These are phyloP conservation scores for Dryocosmus kuriphilus DNA, from an alignment of 2,888 invertebrate genomes.

Conservation along the genomic window DNA sequence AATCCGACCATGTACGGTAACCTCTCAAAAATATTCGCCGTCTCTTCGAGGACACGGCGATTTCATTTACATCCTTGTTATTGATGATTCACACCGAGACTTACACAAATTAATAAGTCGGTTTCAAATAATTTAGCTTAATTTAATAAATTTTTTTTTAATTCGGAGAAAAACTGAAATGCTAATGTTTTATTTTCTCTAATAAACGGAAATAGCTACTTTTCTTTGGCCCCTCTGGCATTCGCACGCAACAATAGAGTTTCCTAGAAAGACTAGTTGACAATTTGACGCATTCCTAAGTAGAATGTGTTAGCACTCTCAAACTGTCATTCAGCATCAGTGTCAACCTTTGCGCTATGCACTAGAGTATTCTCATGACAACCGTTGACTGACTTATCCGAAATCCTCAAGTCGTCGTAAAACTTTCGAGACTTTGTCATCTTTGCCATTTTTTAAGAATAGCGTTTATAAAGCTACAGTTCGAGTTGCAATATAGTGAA, in stretches of 20 bases:
- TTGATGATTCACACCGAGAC: conserved; percentile 1
- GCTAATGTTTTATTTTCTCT: no score
- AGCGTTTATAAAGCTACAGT: background rate
- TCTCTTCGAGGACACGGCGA: conserved; percentile 9
- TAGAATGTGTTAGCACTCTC: background rate
- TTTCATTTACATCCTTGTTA: conserved; percentile 16
- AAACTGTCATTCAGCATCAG: conserved; percentile 19
- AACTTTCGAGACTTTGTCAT: conserved; percentile 6
- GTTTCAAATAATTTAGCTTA: background rate
- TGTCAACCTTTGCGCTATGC: no score
- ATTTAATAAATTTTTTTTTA: no score
- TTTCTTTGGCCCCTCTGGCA: background rate
- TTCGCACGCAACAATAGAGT: background rate
- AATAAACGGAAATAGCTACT: conserved; percentile 13
- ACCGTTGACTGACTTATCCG: no score
- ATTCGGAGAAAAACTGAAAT: no score
- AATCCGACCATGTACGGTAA: conserved; percentile 33
- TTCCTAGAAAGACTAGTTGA: background rate
- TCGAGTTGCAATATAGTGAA: background rate
- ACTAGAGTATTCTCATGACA: no score
- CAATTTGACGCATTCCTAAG: background rate
- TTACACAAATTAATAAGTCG: background rate
- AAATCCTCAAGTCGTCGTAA: no score
- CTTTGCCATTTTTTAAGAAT: background rate
- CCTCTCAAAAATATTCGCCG: conserved; percentile 14